A percentile compares a stretch with the other conserved stretches of the same genome.
Evolutionary conservation across 1,140 invertebrate species (phyloP).

Genomic region (Drosophila sp.): DNA sequence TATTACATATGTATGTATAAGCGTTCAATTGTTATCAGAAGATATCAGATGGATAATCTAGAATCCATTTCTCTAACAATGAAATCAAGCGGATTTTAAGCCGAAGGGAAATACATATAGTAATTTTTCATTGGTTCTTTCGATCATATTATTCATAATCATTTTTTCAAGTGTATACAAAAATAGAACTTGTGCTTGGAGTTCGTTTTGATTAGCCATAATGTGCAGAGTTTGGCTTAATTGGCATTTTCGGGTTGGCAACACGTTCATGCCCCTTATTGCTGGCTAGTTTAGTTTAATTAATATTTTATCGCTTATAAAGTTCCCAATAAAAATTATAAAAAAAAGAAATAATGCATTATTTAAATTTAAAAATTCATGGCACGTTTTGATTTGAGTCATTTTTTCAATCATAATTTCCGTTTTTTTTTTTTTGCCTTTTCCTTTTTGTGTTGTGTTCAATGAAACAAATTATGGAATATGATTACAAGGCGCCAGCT

Average conservation of each 20-base stretch:
- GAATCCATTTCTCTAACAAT: too few relatives aligned
- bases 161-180: not conserved
- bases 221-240: constrained; percentile 60
- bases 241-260: constrained; percentile 60
- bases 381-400: constrained; percentile 59
- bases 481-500: constrained; percentile 56
- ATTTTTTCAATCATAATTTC: constrained; percentile 48
- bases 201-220: constrained; percentile 53
- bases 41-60: too few relatives aligned
- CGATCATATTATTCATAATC: too few relatives aligned
- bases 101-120: too few relatives aligned
- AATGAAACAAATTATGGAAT: constrained; percentile 68
- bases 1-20: too few relatives aligned
- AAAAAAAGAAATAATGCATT: constrained; percentile 47
- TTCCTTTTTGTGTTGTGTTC: constrained; percentile 17
- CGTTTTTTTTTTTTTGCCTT: not conserved
- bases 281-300: constrained; percentile 66
- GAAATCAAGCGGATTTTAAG: too few relatives aligned
- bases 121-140: too few relatives aligned
- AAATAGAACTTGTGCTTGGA: constrained; percentile 47
- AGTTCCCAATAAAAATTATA: constrained; percentile 57
- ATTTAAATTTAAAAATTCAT: constrained; percentile 68
- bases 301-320: constrained; percentile 63
- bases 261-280: constrained; percentile 58
- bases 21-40: too few relatives aligned